Percentiles rank a stretch among this genome's conserved stretches.
Evolutionary conservation across 2,888 invertebrate genomes (phyloP).

Genomic region (Drosophila pseudotakahashii): DNA sequence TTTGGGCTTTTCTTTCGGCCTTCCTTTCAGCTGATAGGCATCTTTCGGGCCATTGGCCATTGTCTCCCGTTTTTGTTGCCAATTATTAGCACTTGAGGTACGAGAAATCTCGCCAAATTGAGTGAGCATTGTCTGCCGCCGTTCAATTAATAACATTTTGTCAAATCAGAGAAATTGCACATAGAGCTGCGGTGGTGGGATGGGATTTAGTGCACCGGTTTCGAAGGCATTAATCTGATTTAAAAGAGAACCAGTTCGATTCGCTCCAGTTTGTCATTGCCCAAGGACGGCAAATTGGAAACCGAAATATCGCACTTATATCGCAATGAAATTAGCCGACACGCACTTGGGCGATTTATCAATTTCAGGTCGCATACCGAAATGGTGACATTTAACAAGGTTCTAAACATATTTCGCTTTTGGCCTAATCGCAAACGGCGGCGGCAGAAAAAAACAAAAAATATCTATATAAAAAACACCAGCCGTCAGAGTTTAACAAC

Average conservation of each 20-base stretch:
- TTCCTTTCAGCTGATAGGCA: constrained; percentile 63
- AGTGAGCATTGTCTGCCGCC: constrained; percentile 55
- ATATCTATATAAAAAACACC: constrained; percentile 9
- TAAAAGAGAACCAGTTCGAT: constrained; percentile 51
- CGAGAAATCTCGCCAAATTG: constrained; percentile 61
- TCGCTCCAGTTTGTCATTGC: constrained; percentile 29
- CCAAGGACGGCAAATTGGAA: constrained; percentile 70
- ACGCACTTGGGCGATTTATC: constrained; percentile 75
- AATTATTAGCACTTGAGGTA: constrained; percentile 75
- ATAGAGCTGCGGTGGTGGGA: not conserved
- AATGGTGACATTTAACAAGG: constrained; percentile 76
- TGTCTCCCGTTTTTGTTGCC: constrained; percentile 63
- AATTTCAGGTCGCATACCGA: constrained; percentile 71
- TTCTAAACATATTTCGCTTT: constrained; percentile 63
- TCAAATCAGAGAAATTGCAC: constrained; percentile 74
- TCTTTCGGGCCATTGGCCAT: constrained; percentile 73
- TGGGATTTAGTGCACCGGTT: constrained; percentile 22
- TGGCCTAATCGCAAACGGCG: constrained; percentile 48
- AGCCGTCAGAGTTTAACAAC: constrained; percentile 47
- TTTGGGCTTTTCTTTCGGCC: constrained; percentile 1
- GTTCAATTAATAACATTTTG: constrained; percentile 79
- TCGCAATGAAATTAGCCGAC: constrained; percentile 58
- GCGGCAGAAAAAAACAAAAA: constrained; percentile 28
- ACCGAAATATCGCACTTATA: constrained; percentile 24
- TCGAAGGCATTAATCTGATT: constrained; percentile 27